Percentiles rank a stretch among this genome's conserved stretches.
Conservation (phyloP, 2,113 vertebrate genomes). For the Albula goreensis region DNA sequence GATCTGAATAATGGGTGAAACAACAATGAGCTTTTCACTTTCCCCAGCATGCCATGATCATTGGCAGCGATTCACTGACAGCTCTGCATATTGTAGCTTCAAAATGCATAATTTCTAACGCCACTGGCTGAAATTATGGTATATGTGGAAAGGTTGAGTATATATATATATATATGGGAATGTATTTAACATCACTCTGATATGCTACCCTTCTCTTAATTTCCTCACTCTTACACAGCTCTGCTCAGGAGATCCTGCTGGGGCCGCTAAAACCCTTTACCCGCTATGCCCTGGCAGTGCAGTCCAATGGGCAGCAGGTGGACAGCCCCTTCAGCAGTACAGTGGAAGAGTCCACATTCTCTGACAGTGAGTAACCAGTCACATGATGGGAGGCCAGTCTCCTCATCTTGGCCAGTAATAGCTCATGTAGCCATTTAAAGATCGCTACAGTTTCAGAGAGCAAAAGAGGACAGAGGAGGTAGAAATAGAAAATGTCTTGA, state of each 20-base stretch:
- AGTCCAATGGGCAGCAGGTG: slow-evolving; percentile 83
- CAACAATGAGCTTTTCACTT: too few species aligned
- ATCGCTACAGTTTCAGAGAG: not conserved
- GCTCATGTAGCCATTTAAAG: not conserved
- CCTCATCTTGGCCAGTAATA: not conserved
- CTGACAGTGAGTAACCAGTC: slow-evolving; percentile 83
- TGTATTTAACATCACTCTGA: not conserved
- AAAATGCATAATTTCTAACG: too few species aligned
- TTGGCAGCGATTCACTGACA: too few species aligned
- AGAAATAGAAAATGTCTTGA: not conserved
- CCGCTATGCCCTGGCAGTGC: slow-evolving; percentile 90
- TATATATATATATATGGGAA: not conserved
- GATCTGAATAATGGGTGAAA: too few species aligned
- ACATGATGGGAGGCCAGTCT: not conserved
- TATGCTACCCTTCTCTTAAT: not conserved
- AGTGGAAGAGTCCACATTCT: slow-evolving; percentile 85
- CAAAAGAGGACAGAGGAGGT: not conserved
- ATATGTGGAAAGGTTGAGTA: too few species aligned
- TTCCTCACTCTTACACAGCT: slow-evolving; percentile 62
- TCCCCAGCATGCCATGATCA: too few species aligned
- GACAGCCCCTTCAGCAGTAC: slow-evolving; percentile 88
- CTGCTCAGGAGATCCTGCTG: slow-evolving; percentile 87
- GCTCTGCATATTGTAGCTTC: too few species aligned
- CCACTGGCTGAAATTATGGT: too few species aligned
- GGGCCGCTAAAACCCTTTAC: slow-evolving; percentile 89